A percentile compares a stretch with the other conserved stretches of the same genome.
Conservation (phyloP, 2,113 vertebrate genomes). For the Excalfactoria chinensis region DNA sequence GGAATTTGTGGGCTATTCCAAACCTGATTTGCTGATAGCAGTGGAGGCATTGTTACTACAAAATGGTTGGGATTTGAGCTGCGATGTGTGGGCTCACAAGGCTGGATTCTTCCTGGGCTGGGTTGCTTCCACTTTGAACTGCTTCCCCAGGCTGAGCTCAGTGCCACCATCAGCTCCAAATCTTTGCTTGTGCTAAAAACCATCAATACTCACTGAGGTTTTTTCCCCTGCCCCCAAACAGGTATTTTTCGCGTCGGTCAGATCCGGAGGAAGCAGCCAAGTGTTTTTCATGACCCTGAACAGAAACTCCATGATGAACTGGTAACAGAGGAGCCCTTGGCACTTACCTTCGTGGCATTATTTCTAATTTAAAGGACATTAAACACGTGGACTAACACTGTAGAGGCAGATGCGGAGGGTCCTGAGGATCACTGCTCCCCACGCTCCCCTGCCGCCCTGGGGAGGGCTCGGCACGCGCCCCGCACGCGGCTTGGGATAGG, state of each 20-base stretch:
- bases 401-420: constrained; percentile 79
- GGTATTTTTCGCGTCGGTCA: constrained; percentile 99
- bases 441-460: constrained; percentile 63
- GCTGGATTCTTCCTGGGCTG: not conserved
- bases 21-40: not conserved
- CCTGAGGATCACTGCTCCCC: constrained; percentile 67
- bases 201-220: not conserved
- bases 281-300: constrained; percentile 99
- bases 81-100: not conserved
- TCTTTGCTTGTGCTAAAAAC: not conserved
- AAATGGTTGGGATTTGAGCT: not conserved
- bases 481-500: constrained; percentile 74
- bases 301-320: constrained; percentile 99
- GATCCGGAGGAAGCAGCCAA: constrained; percentile 98
- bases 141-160: not conserved
- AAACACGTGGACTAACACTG: constrained; percentile 79
- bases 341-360: constrained; percentile 80
- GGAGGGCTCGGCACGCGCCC: constrained; percentile 61
- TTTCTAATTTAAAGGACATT: constrained; percentile 83
- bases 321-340: constrained; percentile 87
- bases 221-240: constrained; percentile 70
- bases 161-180: too few relatives aligned
- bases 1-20: not conserved
- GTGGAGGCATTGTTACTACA: not conserved
- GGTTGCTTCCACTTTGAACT: not conserved